Evolutionary conservation across 30 jellyfish, hydroid and myxozoan species (phyloP).

Genomic region (Pelagia noctiluca): DNA sequence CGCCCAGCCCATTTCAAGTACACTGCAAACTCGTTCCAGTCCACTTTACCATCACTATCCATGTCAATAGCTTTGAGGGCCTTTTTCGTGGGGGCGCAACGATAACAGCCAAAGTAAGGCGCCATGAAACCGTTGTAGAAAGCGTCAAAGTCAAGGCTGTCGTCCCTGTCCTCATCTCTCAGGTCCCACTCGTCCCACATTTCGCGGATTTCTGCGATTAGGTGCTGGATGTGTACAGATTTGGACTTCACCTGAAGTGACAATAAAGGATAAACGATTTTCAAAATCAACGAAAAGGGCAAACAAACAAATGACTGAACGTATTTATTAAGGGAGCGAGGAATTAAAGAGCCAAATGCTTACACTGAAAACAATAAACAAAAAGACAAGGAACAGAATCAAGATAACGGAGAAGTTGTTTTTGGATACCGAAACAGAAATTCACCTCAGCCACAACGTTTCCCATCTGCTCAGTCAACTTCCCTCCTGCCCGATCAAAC

Average conservation of each 20-base stretch:
- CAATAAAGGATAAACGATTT: no score
- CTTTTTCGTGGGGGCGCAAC: constrained; percentile 74
- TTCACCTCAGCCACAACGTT: constrained; percentile 53
- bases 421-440: no score
- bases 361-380: no score
- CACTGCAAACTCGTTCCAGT: constrained; percentile 79
- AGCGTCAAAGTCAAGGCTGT: constrained; percentile 71
- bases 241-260: no score
- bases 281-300: no score
- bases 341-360: no score
- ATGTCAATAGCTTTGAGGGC: constrained; percentile 81
- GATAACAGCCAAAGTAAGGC: constrained; percentile 78
- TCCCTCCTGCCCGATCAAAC: constrained; percentile 80
- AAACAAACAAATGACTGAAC: no score
- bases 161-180: constrained; percentile 61
- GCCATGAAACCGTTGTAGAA: constrained; percentile 88
- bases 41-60: constrained; percentile 79
- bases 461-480: constrained; percentile 51
- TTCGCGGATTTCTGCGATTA: constrained; percentile 66
- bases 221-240: constrained; percentile 43
- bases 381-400: no score
- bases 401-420: no score
- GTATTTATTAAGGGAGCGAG: no score
- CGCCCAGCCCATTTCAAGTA: constrained; percentile 78
- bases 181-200: constrained; percentile 89